A percentile compares a stretch with the other conserved stretches of the same genome.
Evolutionary conservation across 2,888 invertebrate genomes (phyloP).

Genomic region (Metellina segmentata): DNA sequence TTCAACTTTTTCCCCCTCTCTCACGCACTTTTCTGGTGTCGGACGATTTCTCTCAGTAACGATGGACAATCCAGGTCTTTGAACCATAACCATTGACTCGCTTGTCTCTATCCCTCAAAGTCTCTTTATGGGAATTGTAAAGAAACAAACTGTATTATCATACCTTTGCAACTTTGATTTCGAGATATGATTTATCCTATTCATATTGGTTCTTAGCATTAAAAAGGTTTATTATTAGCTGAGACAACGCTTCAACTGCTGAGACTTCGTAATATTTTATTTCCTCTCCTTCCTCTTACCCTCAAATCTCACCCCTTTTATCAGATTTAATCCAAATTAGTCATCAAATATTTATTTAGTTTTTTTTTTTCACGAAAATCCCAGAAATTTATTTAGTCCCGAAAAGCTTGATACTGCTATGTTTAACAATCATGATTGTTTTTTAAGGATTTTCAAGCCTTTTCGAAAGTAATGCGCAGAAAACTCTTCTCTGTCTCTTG

Average conservation of each 20-base stretch:
- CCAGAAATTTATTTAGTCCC: not conserved
- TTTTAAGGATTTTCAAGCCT: not conserved
- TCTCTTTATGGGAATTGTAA: constrained; percentile 25
- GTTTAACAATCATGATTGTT: no score
- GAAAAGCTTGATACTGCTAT: no score
- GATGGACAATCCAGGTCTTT: constrained; percentile 2
- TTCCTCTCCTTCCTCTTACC: not conserved
- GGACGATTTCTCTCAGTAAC: not conserved
- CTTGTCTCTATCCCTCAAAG: constrained; percentile 64
- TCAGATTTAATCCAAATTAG: no score
- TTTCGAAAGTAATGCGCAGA: constrained; percentile 11
- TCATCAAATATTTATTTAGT: not conserved
- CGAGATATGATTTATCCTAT: constrained; percentile 69
- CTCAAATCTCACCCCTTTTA: not conserved
- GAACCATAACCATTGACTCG: constrained; percentile 22
- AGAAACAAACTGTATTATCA: constrained; percentile 23
- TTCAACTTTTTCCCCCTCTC: constrained; percentile 30
- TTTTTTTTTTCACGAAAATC: not conserved
- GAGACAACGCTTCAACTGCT: constrained; percentile 39
- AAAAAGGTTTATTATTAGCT: constrained; percentile 53
- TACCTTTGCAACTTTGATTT: constrained; percentile 71
- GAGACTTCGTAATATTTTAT: not conserved
- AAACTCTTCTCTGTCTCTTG: constrained; percentile 68
- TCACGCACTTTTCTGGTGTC: not conserved
- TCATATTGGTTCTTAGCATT: constrained; percentile 73